A percentile compares a stretch with the other conserved stretches of the same genome.
phyloP scores from a whole-genome alignment of 2,113 vertebrate genomes.

The Petroica traversi region DNA sequence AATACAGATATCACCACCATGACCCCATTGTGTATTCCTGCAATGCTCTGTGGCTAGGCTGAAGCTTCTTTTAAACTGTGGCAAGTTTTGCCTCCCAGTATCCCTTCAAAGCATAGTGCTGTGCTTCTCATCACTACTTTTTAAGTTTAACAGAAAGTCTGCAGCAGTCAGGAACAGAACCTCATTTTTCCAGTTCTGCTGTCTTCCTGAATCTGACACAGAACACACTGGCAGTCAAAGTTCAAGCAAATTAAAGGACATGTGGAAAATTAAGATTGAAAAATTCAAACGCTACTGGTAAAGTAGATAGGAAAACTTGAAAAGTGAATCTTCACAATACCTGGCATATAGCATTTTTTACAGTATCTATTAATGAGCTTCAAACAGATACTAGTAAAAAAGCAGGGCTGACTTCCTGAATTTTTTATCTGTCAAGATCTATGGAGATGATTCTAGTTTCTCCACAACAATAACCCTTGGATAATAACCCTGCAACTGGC shows the following conservation, averaged over 20 bases:
- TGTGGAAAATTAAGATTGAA: neutral
- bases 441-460: neutral
- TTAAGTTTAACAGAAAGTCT: neutral
- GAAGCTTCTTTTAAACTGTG: neutral
- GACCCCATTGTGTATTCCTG: neutral
- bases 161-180: neutral
- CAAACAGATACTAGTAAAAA: neutral
- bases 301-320: neutral
- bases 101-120: neutral
- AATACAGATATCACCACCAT: neutral
- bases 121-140: neutral
- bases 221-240: neutral
- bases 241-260: neutral
- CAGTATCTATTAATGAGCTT: neutral
- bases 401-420: neutral
- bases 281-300: neutral
- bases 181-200: neutral
- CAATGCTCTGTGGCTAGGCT: neutral
- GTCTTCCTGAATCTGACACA: neutral
- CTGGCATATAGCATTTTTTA: neutral
- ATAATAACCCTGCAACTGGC: neutral
- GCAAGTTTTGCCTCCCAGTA: neutral
- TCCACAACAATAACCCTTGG: no score
- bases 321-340: neutral
- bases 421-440: neutral